Base-by-base conservation (phyloP, 2,888 invertebrate genomes). In the Euzophera pinguis region DNA sequence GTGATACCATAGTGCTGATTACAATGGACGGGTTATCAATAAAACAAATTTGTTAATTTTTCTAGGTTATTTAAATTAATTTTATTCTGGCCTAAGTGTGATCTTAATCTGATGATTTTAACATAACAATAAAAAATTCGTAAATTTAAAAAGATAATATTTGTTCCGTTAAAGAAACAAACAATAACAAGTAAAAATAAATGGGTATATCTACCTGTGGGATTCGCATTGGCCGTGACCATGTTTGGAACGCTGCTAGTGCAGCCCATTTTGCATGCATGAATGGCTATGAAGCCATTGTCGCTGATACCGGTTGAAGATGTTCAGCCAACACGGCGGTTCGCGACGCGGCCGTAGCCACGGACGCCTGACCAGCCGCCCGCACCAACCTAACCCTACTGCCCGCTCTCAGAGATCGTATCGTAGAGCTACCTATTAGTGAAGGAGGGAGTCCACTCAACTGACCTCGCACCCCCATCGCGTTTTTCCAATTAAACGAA, bases 391-490 rank as follows among this genome's bases (percentile, higher is more conserved):
- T 62, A 68, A 75, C 71, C 74, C 75, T 78, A 84, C 86, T 86
- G 82, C 64, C 62, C 66, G 42, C 22, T 37, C 43, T 34, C 43
- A 48, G 60, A 86, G 89, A 89, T 88, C 76, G 84, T 88, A 89
- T 88, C 89, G 84, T 78, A 38, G 14, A 69, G 69, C 77, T 69
- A 73, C 78, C 78, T 81, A 81, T 81, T 84, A 85, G 75, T 75
- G 84, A 22, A 22, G 22, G 74, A 86, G 85, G 85, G 77, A 79
- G 78, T 79, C 79, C 78, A 80, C 84, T 81, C 78, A 78, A 77
- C 80, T 85, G 89, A 89, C 89, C 89, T 89, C 88, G 88, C 87
- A 83, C 85, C 89, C 89, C 88, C 86, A 81, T 87, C 85, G 85
- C 87, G 86, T 87, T 89, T 88, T 88, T 84, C 80, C 81, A 87